Conservation (phyloP, 1,140 invertebrate genomes). For the Caerostris darwini region DNA sequence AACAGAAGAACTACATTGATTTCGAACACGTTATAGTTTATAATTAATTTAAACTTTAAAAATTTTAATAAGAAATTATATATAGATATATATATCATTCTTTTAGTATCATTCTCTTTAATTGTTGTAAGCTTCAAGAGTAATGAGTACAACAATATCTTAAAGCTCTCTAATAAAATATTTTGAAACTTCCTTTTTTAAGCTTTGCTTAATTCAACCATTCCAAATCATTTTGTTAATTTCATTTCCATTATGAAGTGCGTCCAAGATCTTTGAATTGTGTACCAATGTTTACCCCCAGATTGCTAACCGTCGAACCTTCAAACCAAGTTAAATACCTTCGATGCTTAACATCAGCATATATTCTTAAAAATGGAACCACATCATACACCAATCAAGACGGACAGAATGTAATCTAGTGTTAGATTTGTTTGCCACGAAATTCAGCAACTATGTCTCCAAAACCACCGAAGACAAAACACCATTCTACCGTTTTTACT, state of each 20-base stretch:
- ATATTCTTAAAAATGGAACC: background rate
- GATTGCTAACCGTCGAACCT: background rate
- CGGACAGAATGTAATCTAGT: background rate
- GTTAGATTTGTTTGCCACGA: slow-evolving; percentile 8
- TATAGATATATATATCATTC: background rate
- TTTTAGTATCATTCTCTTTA: background rate
- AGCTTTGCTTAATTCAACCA: background rate
- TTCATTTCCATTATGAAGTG: background rate
- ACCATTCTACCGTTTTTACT: slow-evolving; percentile 23
- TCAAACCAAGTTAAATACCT: background rate
- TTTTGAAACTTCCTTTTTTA: background rate
- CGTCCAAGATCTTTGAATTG: background rate
- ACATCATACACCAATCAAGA: background rate
- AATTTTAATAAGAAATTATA: background rate
- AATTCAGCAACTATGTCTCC: slow-evolving; percentile 1
- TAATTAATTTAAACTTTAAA: background rate
- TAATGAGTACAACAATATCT: slow-evolving; percentile 10
- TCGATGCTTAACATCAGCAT: background rate
- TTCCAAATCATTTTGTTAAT: background rate
- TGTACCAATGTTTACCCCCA: background rate
- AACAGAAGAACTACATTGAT: no score
- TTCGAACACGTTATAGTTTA: no score
- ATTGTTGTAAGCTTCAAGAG: background rate
- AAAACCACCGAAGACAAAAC: background rate
- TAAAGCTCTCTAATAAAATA: slow-evolving; percentile 40